A percentile compares a stretch with the other conserved stretches of the same genome.
Evolutionary conservation across 2,113 vertebrate species (phyloP).

Genomic region (Lutjanus erythropterus): DNA sequence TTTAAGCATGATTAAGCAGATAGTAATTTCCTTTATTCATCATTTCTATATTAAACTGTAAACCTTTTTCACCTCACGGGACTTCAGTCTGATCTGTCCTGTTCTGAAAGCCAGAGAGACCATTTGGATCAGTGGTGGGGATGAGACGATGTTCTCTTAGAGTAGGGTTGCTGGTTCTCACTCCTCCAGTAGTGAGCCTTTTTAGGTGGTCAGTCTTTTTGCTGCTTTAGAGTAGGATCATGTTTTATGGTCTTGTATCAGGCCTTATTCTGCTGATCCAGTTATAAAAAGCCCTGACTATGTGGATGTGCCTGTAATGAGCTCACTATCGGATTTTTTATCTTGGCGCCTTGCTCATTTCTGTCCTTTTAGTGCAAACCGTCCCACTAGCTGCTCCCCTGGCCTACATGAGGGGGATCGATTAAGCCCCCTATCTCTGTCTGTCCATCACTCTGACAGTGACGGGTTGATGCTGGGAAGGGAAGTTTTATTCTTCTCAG

Average conservation of each 20-base stretch:
- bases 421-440: conserved; percentile 58
- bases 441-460: conserved; percentile 35
- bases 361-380: conserved; percentile 73
- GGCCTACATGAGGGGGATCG: conserved; percentile 51
- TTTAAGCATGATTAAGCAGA: conserved; percentile 4
- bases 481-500: conserved; percentile 27
- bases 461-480: conserved; percentile 38
- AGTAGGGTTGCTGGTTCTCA: neutral
- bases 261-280: conserved; percentile 73
- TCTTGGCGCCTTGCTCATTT: conserved; percentile 74
- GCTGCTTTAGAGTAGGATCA: conserved; percentile 60
- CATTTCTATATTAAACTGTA: conserved; percentile 13
- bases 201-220: conserved; percentile 43
- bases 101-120: neutral
- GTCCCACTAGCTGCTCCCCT: conserved; percentile 44
- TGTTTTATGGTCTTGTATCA: conserved; percentile 69
- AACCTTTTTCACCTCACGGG: conserved; percentile 9
- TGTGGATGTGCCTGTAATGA: conserved; percentile 71
- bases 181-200: conserved; percentile 11
- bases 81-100: conserved; percentile 8
- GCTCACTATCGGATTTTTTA: conserved; percentile 71
- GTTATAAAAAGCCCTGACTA: conserved; percentile 73
- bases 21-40: conserved; percentile 8
- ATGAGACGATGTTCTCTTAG: conserved; percentile 1
- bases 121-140: neutral